Evolutionary conservation across 2,888 invertebrate species (phyloP), one percentile per base, ranked within the genome.

Genomic region (Serripes groenlandicus): DNA sequence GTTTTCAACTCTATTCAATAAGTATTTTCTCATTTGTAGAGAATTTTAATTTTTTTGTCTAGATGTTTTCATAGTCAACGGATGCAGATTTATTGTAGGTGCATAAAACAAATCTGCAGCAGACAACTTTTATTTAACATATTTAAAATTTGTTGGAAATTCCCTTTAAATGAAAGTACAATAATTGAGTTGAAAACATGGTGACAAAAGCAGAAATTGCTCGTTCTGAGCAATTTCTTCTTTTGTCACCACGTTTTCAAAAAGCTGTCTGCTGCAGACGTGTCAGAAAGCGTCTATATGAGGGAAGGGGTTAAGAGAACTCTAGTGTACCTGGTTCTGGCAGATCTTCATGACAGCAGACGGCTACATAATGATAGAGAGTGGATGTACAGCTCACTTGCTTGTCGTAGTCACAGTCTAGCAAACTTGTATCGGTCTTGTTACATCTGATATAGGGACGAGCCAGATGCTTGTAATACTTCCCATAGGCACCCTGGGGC

Each of bases 321-420:
- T n/a, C n/a, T 5, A 21, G 49, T n/a, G 4, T 74, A 89, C 89
- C 88, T 64, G 64, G 11, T 62, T 80, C 78, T 23, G 69, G n/a
- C 60, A 72, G 71, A 32, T 81, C 81, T 52, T 89, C 81, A 73
- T 86, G 90, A 69, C 91, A 91, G 74, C 88, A 83, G 18, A 91
- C 85, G 5, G 89, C 78, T 2, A 89, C 90, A 66, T 91, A 91
- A 42, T 84, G 83, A 62, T 86, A 80, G 1, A 81, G 74, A n/a
- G 78, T 75, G 23, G 85, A 80, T 18, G 75, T 64, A 66, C 91
- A 91, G 26, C 42, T 71, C 15, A 74, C 77, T 28, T 75, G 66
- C 4, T 70, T 79, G 64, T 90, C 81, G 52, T 81, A 86, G 1
- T 72, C 75, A 78, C 91, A 91, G n/a, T 90, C 78, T 69, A 87